Conservation (phyloP, 2,113 vertebrate species). For the Heterotis niloticus region DNA sequence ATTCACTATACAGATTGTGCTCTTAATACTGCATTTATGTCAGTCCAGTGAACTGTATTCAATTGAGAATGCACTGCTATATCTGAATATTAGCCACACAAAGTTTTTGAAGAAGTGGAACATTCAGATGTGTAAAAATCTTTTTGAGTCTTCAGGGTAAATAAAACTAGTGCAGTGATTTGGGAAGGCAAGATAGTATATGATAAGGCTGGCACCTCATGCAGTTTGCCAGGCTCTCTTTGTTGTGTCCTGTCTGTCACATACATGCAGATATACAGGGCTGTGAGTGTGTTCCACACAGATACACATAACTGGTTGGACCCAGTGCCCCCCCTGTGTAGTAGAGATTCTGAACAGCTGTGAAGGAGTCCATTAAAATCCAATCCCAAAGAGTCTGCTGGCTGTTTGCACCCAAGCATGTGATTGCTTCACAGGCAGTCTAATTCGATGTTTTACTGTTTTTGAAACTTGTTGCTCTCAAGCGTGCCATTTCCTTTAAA, state of each 20-base stretch:
- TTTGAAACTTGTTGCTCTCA: not conserved
- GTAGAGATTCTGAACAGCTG: conserved; percentile 17
- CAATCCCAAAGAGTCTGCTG: conserved; percentile 23
- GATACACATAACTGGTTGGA: conserved; percentile 7
- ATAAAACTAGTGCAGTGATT: no score
- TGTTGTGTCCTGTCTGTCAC: not conserved
- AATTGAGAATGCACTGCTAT: not conserved
- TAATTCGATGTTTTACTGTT: conserved; percentile 22
- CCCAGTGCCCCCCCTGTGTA: conserved; percentile 4
- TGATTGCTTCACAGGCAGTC: conserved; percentile 8
- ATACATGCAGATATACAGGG: not conserved
- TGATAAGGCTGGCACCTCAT: not conserved
- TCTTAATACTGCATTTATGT: not conserved
- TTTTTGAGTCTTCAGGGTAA: not conserved
- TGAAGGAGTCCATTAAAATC: conserved; percentile 25
- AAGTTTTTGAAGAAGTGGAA: not conserved
- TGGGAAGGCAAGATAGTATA: not conserved
- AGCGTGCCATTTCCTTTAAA: not conserved
- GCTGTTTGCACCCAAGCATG: conserved; percentile 19
- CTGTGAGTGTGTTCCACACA: not conserved
- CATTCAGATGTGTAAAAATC: not conserved
- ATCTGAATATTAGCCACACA: not conserved
- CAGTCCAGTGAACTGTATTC: not conserved
- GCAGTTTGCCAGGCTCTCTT: not conserved
- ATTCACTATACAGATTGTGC: conserved; percentile 15